phyloP scores from a whole-genome alignment of 2,797 vertebrate genomes.

The Poecilia picta region DNA sequence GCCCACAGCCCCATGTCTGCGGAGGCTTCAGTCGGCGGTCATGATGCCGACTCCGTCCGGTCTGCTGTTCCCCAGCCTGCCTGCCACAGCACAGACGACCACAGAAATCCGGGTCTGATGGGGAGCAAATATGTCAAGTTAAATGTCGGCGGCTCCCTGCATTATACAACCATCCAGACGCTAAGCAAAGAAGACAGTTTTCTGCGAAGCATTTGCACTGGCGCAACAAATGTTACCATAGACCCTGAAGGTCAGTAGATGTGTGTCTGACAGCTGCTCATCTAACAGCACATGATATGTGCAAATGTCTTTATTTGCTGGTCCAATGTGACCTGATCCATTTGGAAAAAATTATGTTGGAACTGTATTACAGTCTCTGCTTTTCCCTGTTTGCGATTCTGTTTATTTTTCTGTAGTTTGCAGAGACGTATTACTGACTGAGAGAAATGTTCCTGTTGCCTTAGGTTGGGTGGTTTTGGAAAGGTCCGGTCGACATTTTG shows the following conservation, averaged over 20 bases:
- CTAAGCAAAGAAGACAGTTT: slow-evolving; percentile 88
- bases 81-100: slow-evolving; percentile 67
- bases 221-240: slow-evolving; percentile 84
- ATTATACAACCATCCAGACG: slow-evolving; percentile 91
- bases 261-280: background rate
- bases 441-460: background rate
- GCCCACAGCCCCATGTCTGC: slow-evolving; percentile 82
- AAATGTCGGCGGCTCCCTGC: slow-evolving; percentile 89
- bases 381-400: background rate
- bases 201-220: slow-evolving; percentile 87
- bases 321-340: no score
- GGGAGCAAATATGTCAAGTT: slow-evolving; percentile 91
- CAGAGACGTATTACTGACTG: background rate
- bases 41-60: slow-evolving; percentile 71
- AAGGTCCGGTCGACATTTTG: slow-evolving; percentile 87
- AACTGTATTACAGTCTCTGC: background rate
- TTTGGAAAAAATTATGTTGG: background rate
- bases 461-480: slow-evolving; percentile 91
- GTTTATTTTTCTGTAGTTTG: background rate
- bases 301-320: background rate
- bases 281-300: background rate
- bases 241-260: slow-evolving; percentile 84
- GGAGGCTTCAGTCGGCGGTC: slow-evolving; percentile 80
- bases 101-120: slow-evolving; percentile 67
- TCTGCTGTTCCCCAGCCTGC: slow-evolving; percentile 57